Evolutionary conservation across 2,888 invertebrate genomes (phyloP).

Genomic region (Aphodius sticticus): DNA sequence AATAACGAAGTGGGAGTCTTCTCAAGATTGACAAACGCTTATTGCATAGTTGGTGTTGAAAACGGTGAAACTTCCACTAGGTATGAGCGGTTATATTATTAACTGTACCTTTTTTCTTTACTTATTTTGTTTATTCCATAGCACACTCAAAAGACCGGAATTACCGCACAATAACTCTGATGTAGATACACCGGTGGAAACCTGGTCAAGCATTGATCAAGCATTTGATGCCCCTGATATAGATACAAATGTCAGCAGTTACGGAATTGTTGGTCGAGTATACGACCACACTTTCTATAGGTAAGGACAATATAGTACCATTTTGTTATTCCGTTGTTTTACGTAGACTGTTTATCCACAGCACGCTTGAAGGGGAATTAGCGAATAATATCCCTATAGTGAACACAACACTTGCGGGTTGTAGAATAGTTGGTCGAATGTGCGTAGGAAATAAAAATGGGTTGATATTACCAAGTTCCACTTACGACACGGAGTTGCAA

Average conservation of each 20-base stretch:
- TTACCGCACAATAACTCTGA: too few species aligned
- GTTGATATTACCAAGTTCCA: conserved; percentile 89
- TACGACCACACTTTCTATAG: not conserved
- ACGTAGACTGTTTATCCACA: conserved; percentile 52
- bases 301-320: not conserved
- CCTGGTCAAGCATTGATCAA: too few species aligned
- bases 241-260: not conserved
- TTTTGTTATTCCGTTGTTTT: not conserved
- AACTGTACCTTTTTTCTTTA: not conserved
- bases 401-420: conserved; percentile 91
- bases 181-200: too few species aligned
- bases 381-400: conserved; percentile 94
- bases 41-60: conserved; percentile 96
- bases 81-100: conserved; percentile 58
- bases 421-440: conserved; percentile 93
- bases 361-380: conserved; percentile 95
- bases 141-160: not conserved
- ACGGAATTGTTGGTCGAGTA: not conserved
- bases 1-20: conserved; percentile 99
- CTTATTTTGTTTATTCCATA: conserved; percentile 43
- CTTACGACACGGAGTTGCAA: conserved; percentile 84
- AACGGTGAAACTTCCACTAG: conserved; percentile 98
- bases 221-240: not conserved
- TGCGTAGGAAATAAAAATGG: conserved; percentile 95
- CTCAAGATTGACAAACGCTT: conserved; percentile 95